Evolutionary conservation across 2,113 vertebrate genomes (phyloP).

Genomic region (Daubentonia madagascariensis): DNA sequence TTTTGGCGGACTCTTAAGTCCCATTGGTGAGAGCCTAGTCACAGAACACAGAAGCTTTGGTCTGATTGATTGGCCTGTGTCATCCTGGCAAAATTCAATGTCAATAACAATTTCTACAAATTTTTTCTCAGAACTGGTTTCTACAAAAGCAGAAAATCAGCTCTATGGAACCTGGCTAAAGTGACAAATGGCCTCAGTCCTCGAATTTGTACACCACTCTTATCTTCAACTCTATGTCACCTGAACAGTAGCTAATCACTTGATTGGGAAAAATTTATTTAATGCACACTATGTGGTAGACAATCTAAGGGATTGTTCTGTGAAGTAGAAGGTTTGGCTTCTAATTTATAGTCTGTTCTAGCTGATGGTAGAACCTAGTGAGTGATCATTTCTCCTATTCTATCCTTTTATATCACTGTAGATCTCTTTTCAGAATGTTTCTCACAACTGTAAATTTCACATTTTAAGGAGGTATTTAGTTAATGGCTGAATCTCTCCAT

Average conservation of each 20-base stretch:
- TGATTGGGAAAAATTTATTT: neutral
- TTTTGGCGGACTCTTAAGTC: neutral
- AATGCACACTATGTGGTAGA: fast-evolving
- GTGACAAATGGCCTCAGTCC: neutral
- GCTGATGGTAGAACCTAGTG: neutral
- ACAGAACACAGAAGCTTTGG: too few species aligned
- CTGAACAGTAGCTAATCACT: too few species aligned
- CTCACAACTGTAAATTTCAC: neutral
- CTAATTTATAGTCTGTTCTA: neutral
- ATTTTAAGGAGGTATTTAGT: neutral
- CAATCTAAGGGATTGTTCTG: neutral
- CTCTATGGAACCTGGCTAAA: neutral
- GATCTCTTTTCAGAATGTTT: neutral
- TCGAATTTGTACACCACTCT: neutral
- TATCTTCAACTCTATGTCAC: neutral
- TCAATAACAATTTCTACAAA: neutral
- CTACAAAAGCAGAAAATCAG: neutral
- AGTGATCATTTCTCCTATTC: neutral
- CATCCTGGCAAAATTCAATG: neutral
- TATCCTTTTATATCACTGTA: neutral
- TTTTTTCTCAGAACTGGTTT: neutral
- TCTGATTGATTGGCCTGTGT: neutral
- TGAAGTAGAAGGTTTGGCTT: neutral
- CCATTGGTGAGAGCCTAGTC: neutral
- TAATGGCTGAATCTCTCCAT: neutral